These are phyloP conservation scores for Charina bottae DNA, from an alignment of 2,113 vertebrate species.

Conservation along the genomic window DNA sequence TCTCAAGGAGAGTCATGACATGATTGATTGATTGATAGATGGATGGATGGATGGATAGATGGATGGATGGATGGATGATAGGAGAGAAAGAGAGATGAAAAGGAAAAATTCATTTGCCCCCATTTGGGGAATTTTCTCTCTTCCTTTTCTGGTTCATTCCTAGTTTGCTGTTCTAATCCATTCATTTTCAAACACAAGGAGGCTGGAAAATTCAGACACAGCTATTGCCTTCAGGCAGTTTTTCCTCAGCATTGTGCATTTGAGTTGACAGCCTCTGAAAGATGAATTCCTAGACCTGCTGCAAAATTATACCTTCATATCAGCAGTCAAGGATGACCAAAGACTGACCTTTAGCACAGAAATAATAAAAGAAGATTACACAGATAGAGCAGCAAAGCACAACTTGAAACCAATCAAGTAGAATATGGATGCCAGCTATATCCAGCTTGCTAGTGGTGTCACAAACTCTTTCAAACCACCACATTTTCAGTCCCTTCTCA, in stretches of 20 bases:
- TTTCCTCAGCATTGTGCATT: background rate
- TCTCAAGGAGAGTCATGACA: background rate
- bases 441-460: background rate
- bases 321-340: background rate
- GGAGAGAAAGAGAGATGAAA: background rate
- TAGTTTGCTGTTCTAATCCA: background rate
- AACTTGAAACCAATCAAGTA: background rate
- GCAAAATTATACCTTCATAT: background rate
- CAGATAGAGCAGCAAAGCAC: background rate
- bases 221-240: background rate
- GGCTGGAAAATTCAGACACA: rapidly evolving
- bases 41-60: background rate
- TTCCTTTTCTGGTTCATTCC: background rate
- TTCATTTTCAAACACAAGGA: background rate
- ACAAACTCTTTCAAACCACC: background rate
- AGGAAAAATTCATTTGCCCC: background rate
- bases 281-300: background rate
- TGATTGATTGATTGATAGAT: too few relatives aligned
- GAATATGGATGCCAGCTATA: background rate
- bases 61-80: background rate
- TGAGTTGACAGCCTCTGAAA: background rate
- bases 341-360: background rate
- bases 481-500: background rate
- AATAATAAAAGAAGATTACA: background rate
- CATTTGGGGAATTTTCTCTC: background rate